Evolutionary conservation across 1,140 invertebrate species (phyloP), one percentile per base, ranked within the genome.

Genomic region (Neodiprion virginianus): DNA sequence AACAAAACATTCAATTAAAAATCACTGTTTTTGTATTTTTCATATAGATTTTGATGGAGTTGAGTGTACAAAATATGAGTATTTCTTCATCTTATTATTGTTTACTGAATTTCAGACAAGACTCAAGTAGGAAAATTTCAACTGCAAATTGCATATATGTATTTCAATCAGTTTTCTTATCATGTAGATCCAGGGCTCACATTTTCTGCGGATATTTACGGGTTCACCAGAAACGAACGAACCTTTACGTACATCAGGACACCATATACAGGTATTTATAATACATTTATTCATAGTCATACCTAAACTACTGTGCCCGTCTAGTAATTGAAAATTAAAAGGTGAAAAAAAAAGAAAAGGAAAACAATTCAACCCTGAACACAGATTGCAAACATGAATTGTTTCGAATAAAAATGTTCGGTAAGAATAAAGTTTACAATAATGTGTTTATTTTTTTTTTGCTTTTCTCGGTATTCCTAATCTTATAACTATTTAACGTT

Each of bases 191-290:
- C 73, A 61, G 73, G 71, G 68, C 53, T 79, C 21, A 80, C 73
- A 76, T 81, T 85, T 48, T 50, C 73, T 47, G 79, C 77, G n/a
- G 82, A 76, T 23, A 71, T 83, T 78, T 79, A 79, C 67, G 74
- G 76, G 23, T 72, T 82, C 40, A 72, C 80, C 8, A 50, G 75
- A 21, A 78, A 82, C 73, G 77, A 86, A 17, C 84, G 80, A 74
- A 78, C 79, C 73, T 47, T 81, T 7, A 73, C 78, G 1, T 89
- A 86, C 17, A 80, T 89, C 53, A 80, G 81, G 77, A 89, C 86
- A 71, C 88, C 88, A 17, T 89, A 89, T 65, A 86, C 87, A 74
- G 86, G 86, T 86, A 74, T 40, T 40, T 40, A 40, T 40, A 40
- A 40, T 40, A 40, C 28, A 40, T 40, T 40, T 40, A 40, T 40